Evolutionary conservation across 2,888 invertebrate species (phyloP).

Genomic region (Ellobium chinense): DNA sequence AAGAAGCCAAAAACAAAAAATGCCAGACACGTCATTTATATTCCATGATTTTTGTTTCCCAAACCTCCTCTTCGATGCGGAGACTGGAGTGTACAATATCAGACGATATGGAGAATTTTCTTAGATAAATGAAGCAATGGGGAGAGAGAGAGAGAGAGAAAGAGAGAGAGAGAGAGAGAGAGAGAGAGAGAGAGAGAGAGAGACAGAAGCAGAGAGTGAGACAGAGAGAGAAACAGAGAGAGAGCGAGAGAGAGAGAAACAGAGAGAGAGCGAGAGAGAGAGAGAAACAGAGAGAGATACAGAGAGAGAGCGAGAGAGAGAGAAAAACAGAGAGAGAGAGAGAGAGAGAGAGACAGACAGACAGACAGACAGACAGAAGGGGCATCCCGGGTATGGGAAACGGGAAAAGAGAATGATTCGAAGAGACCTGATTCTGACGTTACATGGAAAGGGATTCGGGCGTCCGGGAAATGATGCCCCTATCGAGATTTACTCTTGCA

Average conservation of each 20-base stretch:
- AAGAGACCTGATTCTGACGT: no score
- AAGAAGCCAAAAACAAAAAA: neutral
- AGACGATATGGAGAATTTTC: no score
- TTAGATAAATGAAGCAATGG: neutral
- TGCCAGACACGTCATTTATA: neutral
- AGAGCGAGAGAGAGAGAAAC: neutral
- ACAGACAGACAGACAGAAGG: neutral
- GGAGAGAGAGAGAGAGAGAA: conserved; percentile 6
- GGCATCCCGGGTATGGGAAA: neutral
- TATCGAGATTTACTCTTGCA: no score
- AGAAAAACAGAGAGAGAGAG: conserved; percentile 27
- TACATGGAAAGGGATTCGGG: no score
- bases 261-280: neutral
- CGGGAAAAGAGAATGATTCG: no score
- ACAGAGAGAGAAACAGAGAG: neutral
- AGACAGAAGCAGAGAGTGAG: conserved; percentile 2
- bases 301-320: neutral
- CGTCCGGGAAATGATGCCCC: no score
- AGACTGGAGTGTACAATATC: no score
- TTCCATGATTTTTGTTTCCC: no score
- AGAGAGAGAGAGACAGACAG: conserved; percentile 13
- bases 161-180: neutral
- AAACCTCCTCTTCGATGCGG: no score
- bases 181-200: neutral
- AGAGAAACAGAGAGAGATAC: neutral